These are phyloP conservation scores for Tenualosa thibaudeaui DNA, from an alignment of 2,797 vertebrate genomes.

Conservation along the genomic window DNA sequence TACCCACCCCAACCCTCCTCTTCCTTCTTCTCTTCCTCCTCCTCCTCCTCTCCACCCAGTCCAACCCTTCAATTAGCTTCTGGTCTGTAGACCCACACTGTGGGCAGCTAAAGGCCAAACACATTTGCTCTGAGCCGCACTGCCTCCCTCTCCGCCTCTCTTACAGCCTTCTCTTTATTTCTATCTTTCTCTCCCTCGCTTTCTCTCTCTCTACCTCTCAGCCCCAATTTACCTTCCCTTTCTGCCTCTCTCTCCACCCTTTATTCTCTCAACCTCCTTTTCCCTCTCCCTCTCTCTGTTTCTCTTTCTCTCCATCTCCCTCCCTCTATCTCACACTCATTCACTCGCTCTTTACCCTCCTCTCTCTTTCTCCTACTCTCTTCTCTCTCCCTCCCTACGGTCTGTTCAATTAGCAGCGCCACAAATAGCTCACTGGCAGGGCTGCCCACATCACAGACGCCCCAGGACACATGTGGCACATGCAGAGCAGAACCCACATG, in stretches of 20 bases:
- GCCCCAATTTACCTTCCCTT: neutral
- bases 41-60: neutral
- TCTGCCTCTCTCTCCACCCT: neutral
- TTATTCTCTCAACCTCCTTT: neutral
- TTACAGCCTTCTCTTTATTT: neutral
- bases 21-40: neutral
- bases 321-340: neutral
- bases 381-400: neutral
- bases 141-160: neutral
- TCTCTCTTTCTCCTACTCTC: neutral
- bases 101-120: neutral
- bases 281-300: neutral
- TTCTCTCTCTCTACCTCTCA: neutral
- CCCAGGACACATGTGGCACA: neutral
- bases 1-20: neutral
- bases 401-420: neutral
- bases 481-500: neutral
- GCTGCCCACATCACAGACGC: neutral
- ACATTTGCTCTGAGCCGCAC: neutral
- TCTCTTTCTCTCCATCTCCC: neutral
- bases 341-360: neutral
- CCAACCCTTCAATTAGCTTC: neutral
- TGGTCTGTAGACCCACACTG: neutral
- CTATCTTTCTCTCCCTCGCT: neutral
- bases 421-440: neutral